Conservation (phyloP, 2,113 vertebrate genomes). For the Pantherophis guttatus region DNA sequence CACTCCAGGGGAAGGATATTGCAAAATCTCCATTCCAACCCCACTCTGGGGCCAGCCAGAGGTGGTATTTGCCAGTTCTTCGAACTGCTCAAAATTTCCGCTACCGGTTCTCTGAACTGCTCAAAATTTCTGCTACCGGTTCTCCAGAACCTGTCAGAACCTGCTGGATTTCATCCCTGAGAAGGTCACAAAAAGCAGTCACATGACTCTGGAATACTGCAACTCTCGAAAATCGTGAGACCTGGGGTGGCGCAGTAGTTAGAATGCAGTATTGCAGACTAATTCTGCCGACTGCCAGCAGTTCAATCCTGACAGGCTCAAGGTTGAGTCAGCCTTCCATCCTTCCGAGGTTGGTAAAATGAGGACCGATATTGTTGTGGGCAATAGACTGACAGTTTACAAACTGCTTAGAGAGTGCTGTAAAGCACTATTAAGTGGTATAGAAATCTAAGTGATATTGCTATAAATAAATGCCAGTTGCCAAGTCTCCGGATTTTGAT, state of each 20-base stretch:
- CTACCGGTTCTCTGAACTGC: no score
- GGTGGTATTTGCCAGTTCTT: no score
- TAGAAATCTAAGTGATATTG: neutral
- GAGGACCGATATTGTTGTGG: neutral
- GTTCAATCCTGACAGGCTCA: neutral
- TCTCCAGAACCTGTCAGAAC: no score
- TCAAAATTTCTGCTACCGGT: no score
- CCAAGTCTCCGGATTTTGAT: neutral
- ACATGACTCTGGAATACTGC: neutral
- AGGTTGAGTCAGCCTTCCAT: neutral
- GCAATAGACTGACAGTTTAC: neutral
- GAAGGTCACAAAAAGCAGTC: neutral
- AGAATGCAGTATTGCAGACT: neutral
- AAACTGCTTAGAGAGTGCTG: neutral
- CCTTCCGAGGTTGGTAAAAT: neutral
- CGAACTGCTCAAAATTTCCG: no score
- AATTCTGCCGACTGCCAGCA: neutral
- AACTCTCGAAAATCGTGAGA: neutral
- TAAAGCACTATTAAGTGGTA: neutral
- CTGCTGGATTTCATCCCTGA: neutral
- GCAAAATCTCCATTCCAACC: no score
- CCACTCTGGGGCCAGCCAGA: no score
- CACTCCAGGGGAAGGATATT: no score
- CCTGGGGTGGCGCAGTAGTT: neutral
- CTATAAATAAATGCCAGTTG: neutral